Base-by-base conservation (phyloP, 1,140 invertebrate species). In the Melitaea cinxia region DNA sequence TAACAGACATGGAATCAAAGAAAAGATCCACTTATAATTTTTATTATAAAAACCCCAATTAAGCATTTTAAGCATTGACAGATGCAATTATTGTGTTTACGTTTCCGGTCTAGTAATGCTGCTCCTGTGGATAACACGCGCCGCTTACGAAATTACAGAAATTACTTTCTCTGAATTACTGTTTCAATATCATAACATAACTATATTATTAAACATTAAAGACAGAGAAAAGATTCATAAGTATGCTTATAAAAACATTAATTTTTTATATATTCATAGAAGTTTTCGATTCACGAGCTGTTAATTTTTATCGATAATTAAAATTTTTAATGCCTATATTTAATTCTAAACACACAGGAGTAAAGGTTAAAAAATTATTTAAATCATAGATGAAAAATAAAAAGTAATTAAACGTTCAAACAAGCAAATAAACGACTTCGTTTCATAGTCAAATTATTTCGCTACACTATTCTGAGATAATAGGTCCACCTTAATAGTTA, bases 131-230 rank as follows among this genome's bases (percentile, higher is more conserved):
- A 19, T 26, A 14, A 15, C 9, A 23, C 42, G 15, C 19, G 9
- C n/a, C 42, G 42, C 19, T 47, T 9, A 49, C 6, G 5, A 42
- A 33, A 47, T 57, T 57, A 26, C 26, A 58, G 5, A 23, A 2
- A 4, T 58, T 33, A 58, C 56, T 58, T 58, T 58, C 56, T 58
- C 56, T 58, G 24, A 58, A 33, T 23, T 15, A 42, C 21, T 17
- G 28, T 49, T n/a, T 58, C 26, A 45, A 42, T 33, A 15, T 49
- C 24, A 33, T 28, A 58, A 58, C 24, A 33, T 28, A 58, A 58
- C 19, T 58, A 23, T 30, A 23, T 30, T 3, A 35, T 58, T 58
- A 58, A n/a, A 42, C 17, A 6, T 15, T 9, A 3, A 24, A 47
- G 23, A 23, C 17, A 21, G 3, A 45, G n/a, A 0, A 21, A 23